phyloP scores from a whole-genome alignment of 2,888 invertebrate species.

The Camponotus fellah region DNA sequence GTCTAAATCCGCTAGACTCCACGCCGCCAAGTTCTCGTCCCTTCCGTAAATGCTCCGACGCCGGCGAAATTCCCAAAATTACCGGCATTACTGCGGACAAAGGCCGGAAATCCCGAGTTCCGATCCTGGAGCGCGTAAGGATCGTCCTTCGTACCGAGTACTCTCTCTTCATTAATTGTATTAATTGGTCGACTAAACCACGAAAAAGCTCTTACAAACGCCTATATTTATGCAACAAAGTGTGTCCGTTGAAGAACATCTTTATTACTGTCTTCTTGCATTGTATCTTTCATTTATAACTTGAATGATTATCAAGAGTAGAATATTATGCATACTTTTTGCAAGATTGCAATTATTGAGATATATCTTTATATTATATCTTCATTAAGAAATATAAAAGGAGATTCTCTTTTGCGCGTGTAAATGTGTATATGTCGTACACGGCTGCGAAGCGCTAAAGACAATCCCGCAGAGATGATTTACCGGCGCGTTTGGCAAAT shows the following conservation, averaged over 20 bases:
- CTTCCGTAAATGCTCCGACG: conserved; percentile 59
- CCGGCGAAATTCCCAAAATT: conserved; percentile 75
- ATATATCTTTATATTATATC: no score
- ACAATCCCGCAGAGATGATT: conserved; percentile 53
- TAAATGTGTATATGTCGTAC: neutral
- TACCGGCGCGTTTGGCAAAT: conserved; percentile 53
- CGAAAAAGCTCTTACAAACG: conserved; percentile 14
- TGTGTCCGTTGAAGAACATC: neutral
- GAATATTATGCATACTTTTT: neutral
- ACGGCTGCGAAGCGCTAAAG: conserved; percentile 36
- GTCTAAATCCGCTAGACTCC: conserved; percentile 71
- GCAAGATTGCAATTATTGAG: neutral
- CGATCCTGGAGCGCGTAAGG: conserved; percentile 60
- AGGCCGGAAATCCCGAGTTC: conserved; percentile 66
- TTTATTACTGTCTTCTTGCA: neutral
- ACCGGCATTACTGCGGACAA: conserved; percentile 73
- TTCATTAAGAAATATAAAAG: conserved; percentile 8
- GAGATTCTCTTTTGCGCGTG: neutral
- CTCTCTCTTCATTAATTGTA: conserved; percentile 48
- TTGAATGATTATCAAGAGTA: neutral
- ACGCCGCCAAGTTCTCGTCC: conserved; percentile 68
- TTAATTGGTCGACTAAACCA: conserved; percentile 40
- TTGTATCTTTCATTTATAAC: neutral
- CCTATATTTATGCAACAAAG: neutral
- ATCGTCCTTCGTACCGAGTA: conserved; percentile 26